Evolutionary conservation across 37 sponge, comb jelly and placozoan genomes (phyloP).

Genomic region (Hexactinellida sp.): DNA sequence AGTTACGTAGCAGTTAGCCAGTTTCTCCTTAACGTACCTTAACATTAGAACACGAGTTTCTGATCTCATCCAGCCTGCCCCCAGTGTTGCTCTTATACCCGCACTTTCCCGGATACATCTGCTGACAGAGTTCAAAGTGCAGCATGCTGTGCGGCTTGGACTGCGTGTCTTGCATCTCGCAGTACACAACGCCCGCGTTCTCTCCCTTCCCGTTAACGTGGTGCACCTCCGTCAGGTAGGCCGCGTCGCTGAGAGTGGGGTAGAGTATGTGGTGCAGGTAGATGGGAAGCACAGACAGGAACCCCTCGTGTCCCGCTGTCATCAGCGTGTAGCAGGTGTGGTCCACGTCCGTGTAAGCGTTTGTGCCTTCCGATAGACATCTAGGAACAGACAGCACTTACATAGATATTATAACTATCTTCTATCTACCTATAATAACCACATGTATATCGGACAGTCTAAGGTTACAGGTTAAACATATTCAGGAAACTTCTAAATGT

Average conservation of each 20-base stretch:
- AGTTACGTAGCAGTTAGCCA: too few relatives aligned
- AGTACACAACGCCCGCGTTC: constrained; percentile 96
- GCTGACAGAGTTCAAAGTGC: constrained; percentile 36
- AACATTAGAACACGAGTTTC: constrained; percentile 56
- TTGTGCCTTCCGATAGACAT: constrained; percentile 85
- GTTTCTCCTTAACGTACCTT: constrained; percentile 29
- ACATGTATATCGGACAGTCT: too few relatives aligned
- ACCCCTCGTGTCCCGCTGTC: constrained; percentile 84
- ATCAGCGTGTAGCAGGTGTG: constrained; percentile 91
- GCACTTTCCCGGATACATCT: constrained; percentile 74
- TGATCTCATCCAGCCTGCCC: constrained; percentile 60
- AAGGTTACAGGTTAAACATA: too few relatives aligned
- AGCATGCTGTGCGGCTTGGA: constrained; percentile 49
- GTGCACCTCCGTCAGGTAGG: constrained; percentile 84
- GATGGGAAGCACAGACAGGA: constrained; percentile 73
- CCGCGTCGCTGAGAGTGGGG: constrained; percentile 80
- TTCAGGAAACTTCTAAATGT: too few relatives aligned
- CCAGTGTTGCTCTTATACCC: constrained; percentile 84
- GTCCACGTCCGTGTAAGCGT: constrained; percentile 96
- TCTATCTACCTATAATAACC: too few relatives aligned
- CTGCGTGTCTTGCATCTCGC: constrained; percentile 95
- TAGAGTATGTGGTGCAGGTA: constrained; percentile 96
- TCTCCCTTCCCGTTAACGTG: constrained; percentile 82
- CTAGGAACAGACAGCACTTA: constrained; percentile 18
- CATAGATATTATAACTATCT: too few relatives aligned